phyloP scores from a whole-genome alignment of 2,888 invertebrate genomes.

The Helleia helle region DNA sequence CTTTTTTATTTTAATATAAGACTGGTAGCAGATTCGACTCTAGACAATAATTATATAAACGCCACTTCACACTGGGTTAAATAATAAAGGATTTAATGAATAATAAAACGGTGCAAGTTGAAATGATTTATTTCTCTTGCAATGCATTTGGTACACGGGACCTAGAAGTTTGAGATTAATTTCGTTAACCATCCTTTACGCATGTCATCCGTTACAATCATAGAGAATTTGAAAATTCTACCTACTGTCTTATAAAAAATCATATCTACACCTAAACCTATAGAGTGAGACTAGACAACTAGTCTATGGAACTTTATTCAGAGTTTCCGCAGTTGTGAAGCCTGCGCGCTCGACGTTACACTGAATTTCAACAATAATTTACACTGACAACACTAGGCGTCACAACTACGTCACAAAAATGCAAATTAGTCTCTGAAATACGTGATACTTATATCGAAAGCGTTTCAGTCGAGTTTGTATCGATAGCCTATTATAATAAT shows the following conservation, averaged over 20 bases:
- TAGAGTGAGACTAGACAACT: constrained; percentile 32
- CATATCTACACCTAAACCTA: constrained; percentile 62
- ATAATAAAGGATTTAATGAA: too few relatives aligned
- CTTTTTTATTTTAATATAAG: too few relatives aligned
- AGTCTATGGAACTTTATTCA: constrained; percentile 50
- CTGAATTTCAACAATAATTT: too few relatives aligned
- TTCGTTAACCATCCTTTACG: constrained; percentile 49
- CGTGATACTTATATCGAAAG: constrained; percentile 22
- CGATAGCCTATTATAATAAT: constrained; percentile 19
- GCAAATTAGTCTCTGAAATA: constrained; percentile 23
- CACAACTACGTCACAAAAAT: constrained; percentile 19
- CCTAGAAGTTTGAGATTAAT: constrained; percentile 51
- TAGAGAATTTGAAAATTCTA: constrained; percentile 64
- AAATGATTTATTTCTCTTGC: constrained; percentile 49
- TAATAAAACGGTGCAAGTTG: constrained; percentile 29
- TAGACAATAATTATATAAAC: too few relatives aligned
- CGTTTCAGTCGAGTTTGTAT: constrained; percentile 23
- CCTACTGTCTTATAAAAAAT: constrained; percentile 64
- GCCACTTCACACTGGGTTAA: too few relatives aligned
- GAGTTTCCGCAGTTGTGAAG: constrained; percentile 18
- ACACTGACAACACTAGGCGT: constrained; percentile 13
- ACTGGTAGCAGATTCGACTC: too few relatives aligned
- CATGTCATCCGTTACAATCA: constrained; percentile 34
- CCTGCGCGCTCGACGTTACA: constrained; percentile 15
- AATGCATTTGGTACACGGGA: constrained; percentile 50